Evolutionary conservation across 2,888 invertebrate species (phyloP), one percentile per base, ranked within the genome.

Genomic region (Hololepta plana): DNA sequence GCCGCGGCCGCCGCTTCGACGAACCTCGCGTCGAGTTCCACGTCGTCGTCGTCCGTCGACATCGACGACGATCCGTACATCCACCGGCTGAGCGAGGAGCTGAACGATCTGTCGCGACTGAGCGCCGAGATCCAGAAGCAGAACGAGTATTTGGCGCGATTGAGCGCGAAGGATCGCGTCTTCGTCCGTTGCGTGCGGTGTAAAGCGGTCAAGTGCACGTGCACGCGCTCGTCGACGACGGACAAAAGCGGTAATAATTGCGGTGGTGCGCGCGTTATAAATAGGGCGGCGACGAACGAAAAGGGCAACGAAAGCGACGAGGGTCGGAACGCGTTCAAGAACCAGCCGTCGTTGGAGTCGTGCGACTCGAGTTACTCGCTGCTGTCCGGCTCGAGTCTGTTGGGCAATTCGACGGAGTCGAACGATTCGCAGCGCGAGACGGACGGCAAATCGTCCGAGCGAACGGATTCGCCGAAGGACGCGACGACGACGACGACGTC

Each of bases 51-150:
- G 42, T 61, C 9, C 59, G 60, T 11, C 5, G 9, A 24, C 10
- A 55, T 67, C 29, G 63, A 67, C 46, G 68, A 70, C 45, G 69
- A 71, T 44, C 69, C 69, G 0, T 67, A 67, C 38, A 56, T 65
- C 24, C 62, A 59, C 42, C 60, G 67, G 45, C 48, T 67, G 23
- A 66, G 62, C 38, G 61, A 62, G 35, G 70, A 70, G 45, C 54
- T 64, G 35, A 56, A 64, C 37, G 63, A 62, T 26, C 46, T 67
- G 22, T 64, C 60, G 26, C 68, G 67, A 45, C 44, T 67, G 7
- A 64, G 61, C 37, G 59, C 61, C 15, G 66, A 66, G 40, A 54
- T 66, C 19, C 62, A 64, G 34, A 68, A 67, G 39, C 62, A 64
- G 37, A 58, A 60, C 40, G 64, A 65, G 49, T 66, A 62, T 38